Evolutionary conservation across 2,113 vertebrate genomes (phyloP), one percentile per base, ranked within the genome.

Genomic region (Semnornis frantzii): DNA sequence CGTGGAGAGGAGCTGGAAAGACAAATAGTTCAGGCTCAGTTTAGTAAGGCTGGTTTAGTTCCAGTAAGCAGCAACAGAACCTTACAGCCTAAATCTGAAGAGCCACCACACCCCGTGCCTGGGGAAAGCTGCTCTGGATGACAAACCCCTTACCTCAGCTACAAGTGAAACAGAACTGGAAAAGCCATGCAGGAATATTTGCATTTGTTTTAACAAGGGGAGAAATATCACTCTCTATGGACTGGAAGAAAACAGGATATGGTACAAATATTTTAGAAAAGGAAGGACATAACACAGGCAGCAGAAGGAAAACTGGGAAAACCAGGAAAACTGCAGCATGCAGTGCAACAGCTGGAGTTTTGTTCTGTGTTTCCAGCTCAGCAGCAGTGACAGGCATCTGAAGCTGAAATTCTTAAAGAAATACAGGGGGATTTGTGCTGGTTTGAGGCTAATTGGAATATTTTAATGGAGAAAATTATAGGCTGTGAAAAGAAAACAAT

Each of bases 181-280:
- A 79, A 86, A 90, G 12, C 44, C 8, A 55, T 0, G 1, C 30
- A 60, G 74, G 28, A 46, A 59, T 71, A n/a, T 87, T 63, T 68
- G 28, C 10, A 42, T 37, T 70, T 82, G 15, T 65, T 78, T 73
- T 58, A 85, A 92, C 27, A 48, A 59, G 12, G 8, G 62, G 48
- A 82, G 30, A 84, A 71, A 65, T 52, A 83, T 54, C 89, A 89
- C 10, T 39, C 63, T 17, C 28, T 74, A 58, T 30, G 20, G 33
- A 44, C 60, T 71, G 87, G 18, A 76, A 69, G 63, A 82, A 95
- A 92, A 96, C 80, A 92, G 88, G 95, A 96, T 87, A 80, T 13
- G 9, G 33, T 54, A 2, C 4, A 82, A 89, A 71, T 62, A 21
- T 85, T 94, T 87, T 3, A 1, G 23, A 57, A 90, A 78, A 76